A percentile compares a stretch with the other conserved stretches of the same genome.
Evolutionary conservation across 1,140 invertebrate genomes (phyloP).

Genomic region (Drosophila ogumai): DNA sequence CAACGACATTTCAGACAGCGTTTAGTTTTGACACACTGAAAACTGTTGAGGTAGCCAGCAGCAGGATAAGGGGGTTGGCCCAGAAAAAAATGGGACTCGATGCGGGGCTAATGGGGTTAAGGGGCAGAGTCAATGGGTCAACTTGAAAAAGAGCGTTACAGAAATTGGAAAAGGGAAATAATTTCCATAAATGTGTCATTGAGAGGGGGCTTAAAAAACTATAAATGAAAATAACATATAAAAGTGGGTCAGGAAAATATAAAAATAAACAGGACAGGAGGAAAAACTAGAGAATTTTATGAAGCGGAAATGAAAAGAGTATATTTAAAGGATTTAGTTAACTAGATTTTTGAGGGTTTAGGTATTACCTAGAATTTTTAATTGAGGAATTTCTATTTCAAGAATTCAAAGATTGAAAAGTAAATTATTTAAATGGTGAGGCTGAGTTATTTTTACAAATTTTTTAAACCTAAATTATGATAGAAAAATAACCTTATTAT

Average conservation of each 20-base stretch:
- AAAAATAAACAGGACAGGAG: neutral
- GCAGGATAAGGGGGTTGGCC: slow-evolving; percentile 11
- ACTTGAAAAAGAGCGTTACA: slow-evolving; percentile 5
- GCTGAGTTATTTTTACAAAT: neutral
- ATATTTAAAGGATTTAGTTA: neutral
- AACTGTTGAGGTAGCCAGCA: slow-evolving; percentile 41
- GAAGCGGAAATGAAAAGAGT: neutral
- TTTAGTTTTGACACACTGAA: slow-evolving; percentile 56
- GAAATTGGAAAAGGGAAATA: slow-evolving; percentile 25
- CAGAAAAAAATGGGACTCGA: slow-evolving; percentile 7
- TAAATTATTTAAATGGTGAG: too few species aligned
- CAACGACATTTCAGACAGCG: slow-evolving; percentile 41
- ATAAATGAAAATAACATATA: slow-evolving; percentile 10
- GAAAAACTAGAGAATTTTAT: neutral
- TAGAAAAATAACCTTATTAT: too few species aligned
- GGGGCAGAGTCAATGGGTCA: slow-evolving; percentile 22
- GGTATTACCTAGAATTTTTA: neutral
- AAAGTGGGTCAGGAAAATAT: neutral
- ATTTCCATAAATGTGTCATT: slow-evolving; percentile 42
- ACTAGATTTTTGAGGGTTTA: neutral
- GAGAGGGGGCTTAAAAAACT: slow-evolving; percentile 2
- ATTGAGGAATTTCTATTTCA: neutral
- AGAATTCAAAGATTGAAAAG: too few species aligned
- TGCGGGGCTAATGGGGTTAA: slow-evolving; percentile 33
- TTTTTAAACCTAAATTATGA: neutral